Evolutionary conservation across 2,888 invertebrate genomes (phyloP), one percentile per base, ranked within the genome.

Genomic region (Caenorhabditis panamensis): DNA sequence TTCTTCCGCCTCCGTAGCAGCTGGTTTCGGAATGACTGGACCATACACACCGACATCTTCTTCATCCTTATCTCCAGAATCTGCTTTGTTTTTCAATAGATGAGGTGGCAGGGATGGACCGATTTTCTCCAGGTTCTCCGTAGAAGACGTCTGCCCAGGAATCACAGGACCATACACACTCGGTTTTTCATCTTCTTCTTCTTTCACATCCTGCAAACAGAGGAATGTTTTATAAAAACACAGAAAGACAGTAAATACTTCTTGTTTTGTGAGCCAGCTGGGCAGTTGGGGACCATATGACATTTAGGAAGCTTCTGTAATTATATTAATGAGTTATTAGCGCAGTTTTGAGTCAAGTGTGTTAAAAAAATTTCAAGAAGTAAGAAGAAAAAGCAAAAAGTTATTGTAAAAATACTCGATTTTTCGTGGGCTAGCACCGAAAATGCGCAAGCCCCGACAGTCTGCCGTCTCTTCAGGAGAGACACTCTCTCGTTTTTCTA

Each of bases 241-340:
- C 18, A 41, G 13, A 18, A 47, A 22, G 6, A 2, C 9, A 18
- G 11, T 31, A n/a, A n/a, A n/a, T 51, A 64, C 37, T n/a, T 51
- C 6, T 2, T 56, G 37, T 47, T 71, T 54, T 11, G 58, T 53
- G 9, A 73, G 73, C 64, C 64, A 73, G 9, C 58, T 51, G 18
- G 76, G 76, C 22, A 67, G 37, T 53, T 76, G 76, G 1, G 76
- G 76, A 3, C 76, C 76, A 37, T 76, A 76, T 0, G 77, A 77
- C 77, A 77, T 69, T 13, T 6, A 16, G 16, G 9, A 31, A 9
- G 5, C 31, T 62, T 54, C 47, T 66, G 36, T 56, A 62, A 64
- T 6, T 6, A 31, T 9, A 9, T 4, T 31, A 6, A 6, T 31
- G 31, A 6, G 31, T 9, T 31, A 31, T 6, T 31, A 9, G 9